Conservation (phyloP, 2,888 invertebrate genomes). For the Andrena minutula region DNA sequence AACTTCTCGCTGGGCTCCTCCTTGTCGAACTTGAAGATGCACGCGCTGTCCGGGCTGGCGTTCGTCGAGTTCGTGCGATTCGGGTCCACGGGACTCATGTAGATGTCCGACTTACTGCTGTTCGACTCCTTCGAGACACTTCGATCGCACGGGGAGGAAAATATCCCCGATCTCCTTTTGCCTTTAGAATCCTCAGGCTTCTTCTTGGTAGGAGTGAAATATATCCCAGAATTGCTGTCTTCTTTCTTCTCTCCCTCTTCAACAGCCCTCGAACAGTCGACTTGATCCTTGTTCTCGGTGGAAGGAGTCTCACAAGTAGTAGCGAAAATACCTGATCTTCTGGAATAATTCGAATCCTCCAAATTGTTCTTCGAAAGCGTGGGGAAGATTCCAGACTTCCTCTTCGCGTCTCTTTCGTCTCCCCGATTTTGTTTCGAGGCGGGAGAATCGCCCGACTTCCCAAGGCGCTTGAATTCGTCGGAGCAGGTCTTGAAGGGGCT, state of each 20-base stretch:
- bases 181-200: neutral
- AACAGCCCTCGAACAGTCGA: neutral
- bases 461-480: neutral
- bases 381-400: neutral
- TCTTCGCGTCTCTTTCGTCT: neutral
- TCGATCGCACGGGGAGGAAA: neutral
- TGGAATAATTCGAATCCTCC: neutral
- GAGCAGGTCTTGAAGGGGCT: neutral
- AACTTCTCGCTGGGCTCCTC: neutral
- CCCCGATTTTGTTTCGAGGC: neutral
- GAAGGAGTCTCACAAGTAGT: neutral
- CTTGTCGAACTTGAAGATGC: slow-evolving; percentile 7
- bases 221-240: neutral
- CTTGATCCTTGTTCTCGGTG: neutral
- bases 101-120: neutral
- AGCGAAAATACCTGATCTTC: neutral
- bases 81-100: slow-evolving; percentile 9
- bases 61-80: slow-evolving; percentile 7
- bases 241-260: neutral
- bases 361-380: slow-evolving; percentile 8
- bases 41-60: neutral
- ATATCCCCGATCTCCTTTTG: neutral
- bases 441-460: neutral
- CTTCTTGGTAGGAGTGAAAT: neutral
- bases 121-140: neutral